Conservation (phyloP, 1,140 invertebrate genomes). For the Pogonomyrmex barbatus region DNA sequence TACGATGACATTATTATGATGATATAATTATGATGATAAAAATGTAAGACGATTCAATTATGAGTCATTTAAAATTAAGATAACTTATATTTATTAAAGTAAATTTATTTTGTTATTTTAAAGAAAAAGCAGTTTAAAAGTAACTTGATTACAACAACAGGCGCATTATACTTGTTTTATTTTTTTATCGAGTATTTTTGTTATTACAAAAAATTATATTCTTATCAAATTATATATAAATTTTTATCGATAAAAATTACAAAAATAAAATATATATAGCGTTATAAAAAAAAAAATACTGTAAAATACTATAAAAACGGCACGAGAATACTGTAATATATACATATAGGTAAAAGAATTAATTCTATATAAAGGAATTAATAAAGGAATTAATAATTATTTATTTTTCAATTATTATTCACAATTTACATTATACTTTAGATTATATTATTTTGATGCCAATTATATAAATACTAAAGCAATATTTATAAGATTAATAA, state of each 20-base stretch:
- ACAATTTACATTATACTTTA: too few species aligned
- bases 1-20: too few species aligned
- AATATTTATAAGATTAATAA: slow-evolving; percentile 65
- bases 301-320: neutral
- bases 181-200: too few species aligned
- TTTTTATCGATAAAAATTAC: neutral
- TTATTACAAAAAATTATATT: neutral
- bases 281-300: neutral
- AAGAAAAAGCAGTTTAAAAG: neutral
- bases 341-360: neutral
- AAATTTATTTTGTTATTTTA: neutral
- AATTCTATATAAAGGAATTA: too few species aligned
- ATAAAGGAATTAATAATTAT: too few species aligned
- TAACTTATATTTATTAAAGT: neutral
- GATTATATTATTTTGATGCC: slow-evolving; percentile 51
- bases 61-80: too few species aligned
- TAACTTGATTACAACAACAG: neutral
- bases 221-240: neutral
- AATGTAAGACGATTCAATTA: too few species aligned
- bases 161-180: too few species aligned
- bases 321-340: too few species aligned
- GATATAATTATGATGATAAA: too few species aligned
- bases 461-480: neutral
- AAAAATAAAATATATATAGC: neutral
- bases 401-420: too few species aligned